Evolutionary conservation across 2,113 vertebrate genomes (phyloP).

Genomic region (Fregetta grallaria): DNA sequence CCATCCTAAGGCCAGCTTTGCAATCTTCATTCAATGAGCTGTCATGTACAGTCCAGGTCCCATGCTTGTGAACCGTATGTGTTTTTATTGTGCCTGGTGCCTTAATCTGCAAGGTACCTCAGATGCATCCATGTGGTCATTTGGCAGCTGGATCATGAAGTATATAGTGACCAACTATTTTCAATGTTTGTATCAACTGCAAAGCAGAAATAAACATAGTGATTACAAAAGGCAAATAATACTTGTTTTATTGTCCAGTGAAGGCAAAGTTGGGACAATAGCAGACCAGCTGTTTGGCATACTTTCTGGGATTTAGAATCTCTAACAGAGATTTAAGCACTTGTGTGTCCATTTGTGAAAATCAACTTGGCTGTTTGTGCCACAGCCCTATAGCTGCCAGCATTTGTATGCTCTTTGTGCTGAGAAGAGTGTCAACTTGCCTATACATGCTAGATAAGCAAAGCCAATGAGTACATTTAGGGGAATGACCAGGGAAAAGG

Average conservation of each 20-base stretch:
- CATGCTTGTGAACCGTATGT: background rate
- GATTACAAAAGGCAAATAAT: constrained; percentile 1
- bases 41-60: background rate
- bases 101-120: background rate
- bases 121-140: background rate
- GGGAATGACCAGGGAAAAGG: background rate
- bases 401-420: background rate
- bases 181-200: background rate
- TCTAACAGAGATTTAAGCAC: background rate
- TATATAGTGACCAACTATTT: background rate
- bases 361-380: background rate
- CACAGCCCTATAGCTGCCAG: background rate
- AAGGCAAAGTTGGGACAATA: constrained; percentile 12
- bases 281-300: constrained; percentile 8
- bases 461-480: background rate
- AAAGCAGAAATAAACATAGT: constrained; percentile 21
- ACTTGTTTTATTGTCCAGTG: background rate
- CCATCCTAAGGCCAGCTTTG: background rate
- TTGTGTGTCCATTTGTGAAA: constrained; percentile 21
- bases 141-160: background rate
- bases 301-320: background rate
- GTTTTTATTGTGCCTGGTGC: background rate
- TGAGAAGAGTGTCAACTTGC: background rate
- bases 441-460: background rate
- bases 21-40: background rate